Percentiles rank a stretch among this genome's conserved stretches.
phyloP scores from a whole-genome alignment of 2,888 invertebrate species.

The Pardosa pseudoannulata region DNA sequence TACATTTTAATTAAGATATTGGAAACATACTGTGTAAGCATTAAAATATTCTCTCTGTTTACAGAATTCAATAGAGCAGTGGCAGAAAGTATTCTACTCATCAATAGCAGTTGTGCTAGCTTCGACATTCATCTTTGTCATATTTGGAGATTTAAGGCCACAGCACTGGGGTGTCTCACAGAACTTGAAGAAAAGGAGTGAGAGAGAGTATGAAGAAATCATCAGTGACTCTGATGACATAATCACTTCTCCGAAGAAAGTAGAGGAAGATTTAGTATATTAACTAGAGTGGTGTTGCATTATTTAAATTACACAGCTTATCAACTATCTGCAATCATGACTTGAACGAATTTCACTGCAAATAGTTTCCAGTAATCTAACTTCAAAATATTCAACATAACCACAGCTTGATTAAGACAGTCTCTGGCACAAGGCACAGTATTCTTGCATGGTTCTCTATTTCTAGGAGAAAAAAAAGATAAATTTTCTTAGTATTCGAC shows the following conservation, averaged over 20 bases:
- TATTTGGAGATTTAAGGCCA: constrained; percentile 53
- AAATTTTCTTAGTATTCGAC: no score
- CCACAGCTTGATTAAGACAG: no score
- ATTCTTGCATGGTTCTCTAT: no score
- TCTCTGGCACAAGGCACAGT: no score
- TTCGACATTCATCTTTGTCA: constrained; percentile 37
- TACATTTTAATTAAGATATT: background rate
- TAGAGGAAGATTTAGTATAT: background rate
- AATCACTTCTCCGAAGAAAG: background rate
- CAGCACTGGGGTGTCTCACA: constrained; percentile 42
- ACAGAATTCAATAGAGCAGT: constrained; percentile 52
- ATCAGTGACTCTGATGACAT: background rate
- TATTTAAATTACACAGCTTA: no score
- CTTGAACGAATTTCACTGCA: no score
- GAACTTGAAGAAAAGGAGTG: background rate
- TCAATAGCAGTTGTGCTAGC: constrained; percentile 42
- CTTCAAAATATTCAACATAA: no score
- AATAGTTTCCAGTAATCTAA: no score
- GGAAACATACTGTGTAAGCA: background rate
- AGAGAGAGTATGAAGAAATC: background rate
- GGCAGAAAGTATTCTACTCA: constrained; percentile 45
- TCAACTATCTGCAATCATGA: no score
- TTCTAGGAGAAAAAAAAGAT: no score
- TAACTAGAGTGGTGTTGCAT: no score
- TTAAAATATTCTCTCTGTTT: background rate